These are phyloP conservation scores for Enteromius afrohamiltoni DNA, from an alignment of 2,797 vertebrate species.

Conservation along the genomic window DNA sequence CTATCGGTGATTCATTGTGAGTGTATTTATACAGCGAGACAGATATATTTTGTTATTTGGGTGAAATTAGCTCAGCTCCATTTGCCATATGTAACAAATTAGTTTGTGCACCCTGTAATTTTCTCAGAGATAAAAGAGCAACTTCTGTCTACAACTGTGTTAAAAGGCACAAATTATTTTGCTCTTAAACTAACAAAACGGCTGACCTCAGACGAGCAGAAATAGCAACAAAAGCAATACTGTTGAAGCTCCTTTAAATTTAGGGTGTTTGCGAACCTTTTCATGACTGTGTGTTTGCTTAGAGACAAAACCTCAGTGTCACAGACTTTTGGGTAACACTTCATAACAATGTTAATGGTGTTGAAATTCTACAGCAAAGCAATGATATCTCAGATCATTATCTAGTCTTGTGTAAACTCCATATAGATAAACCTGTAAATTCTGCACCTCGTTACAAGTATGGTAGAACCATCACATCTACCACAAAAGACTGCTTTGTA, in stretches of 20 bases:
- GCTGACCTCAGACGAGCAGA: slow-evolving; percentile 29
- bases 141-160: slow-evolving; percentile 31
- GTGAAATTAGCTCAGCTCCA: slow-evolving; percentile 31
- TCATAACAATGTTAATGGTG: slow-evolving; percentile 1
- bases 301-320: slow-evolving; percentile 17
- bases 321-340: slow-evolving; percentile 3
- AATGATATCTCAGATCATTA: too few relatives aligned
- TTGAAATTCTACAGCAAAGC: too few relatives aligned
- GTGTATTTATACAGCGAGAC: slow-evolving; percentile 4
- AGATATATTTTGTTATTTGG: slow-evolving; percentile 12
- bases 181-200: slow-evolving; percentile 25
- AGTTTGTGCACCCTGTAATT: slow-evolving; percentile 4
- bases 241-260: slow-evolving; percentile 15
- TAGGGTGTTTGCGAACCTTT: slow-evolving; percentile 28
- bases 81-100: slow-evolving; percentile 31
- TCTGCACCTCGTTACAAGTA: too few relatives aligned
- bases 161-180: slow-evolving; percentile 43
- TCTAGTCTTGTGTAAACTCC: too few relatives aligned
- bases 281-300: slow-evolving; percentile 19
- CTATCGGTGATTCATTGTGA: not conserved
- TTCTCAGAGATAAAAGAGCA: slow-evolving; percentile 42
- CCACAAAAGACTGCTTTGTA: too few relatives aligned
- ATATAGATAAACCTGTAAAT: too few relatives aligned
- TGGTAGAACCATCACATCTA: too few relatives aligned
- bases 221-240: slow-evolving; percentile 35